Conservation (phyloP, 2,113 vertebrate species). For the Mesitornis unicolor region DNA sequence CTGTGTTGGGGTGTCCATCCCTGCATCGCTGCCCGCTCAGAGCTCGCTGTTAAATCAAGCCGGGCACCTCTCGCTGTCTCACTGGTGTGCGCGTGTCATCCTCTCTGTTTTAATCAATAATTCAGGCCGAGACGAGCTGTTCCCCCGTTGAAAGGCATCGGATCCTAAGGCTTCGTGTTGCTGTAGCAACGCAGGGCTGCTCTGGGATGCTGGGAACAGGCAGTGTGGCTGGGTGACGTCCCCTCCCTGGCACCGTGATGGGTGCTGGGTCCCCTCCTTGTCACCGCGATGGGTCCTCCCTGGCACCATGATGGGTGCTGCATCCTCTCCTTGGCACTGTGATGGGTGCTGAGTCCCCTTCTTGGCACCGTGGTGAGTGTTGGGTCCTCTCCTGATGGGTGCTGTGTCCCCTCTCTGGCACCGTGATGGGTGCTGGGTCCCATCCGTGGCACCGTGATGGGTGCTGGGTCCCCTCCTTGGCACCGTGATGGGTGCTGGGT, state of each 20-base stretch:
- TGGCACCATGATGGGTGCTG: neutral
- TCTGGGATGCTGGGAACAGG: neutral
- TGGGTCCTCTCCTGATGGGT: neutral
- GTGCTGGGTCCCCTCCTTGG: neutral
- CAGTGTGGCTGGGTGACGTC: neutral
- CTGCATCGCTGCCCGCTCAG: neutral
- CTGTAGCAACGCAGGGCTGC: constrained; percentile 43
- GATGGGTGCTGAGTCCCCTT: too few relatives aligned
- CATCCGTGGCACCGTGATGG: too few relatives aligned
- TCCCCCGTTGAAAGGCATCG: constrained; percentile 18
- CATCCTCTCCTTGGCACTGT: neutral
- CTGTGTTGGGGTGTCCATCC: too few relatives aligned
- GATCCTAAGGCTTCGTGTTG: constrained; percentile 57
- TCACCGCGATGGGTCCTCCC: neutral
- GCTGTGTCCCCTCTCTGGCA: neutral
- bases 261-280: neutral
- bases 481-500: neutral
- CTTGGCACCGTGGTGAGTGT: neutral
- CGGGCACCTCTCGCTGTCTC: neutral
- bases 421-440: neutral
- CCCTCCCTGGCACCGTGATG: neutral
- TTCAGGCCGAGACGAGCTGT: constrained; percentile 38
- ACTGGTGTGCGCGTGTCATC: neutral
- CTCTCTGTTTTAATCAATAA: constrained; percentile 60
- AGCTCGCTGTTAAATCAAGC: neutral